Conservation (phyloP, 2,888 invertebrate genomes). For the Chrysodeixis includens region DNA sequence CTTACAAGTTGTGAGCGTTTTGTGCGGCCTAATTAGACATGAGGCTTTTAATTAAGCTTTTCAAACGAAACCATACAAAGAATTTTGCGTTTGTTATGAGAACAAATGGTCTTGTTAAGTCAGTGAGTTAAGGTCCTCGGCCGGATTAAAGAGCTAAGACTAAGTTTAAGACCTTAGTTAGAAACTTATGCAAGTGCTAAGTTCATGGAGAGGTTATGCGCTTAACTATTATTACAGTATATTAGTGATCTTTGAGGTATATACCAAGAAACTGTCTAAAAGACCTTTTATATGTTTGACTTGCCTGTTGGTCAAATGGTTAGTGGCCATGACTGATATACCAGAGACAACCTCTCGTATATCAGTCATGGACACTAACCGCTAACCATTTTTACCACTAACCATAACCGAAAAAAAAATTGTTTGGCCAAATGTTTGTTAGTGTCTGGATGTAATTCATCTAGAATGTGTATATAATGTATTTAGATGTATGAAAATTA, state of each 20-base stretch:
- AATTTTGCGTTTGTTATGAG: slow-evolving; percentile 27
- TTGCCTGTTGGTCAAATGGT: too few relatives aligned
- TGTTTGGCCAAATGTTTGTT: too few relatives aligned
- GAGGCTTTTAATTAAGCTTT: slow-evolving; percentile 78
- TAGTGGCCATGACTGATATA: too few relatives aligned
- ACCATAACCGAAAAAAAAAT: too few relatives aligned
- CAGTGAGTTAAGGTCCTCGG: slow-evolving; percentile 11
- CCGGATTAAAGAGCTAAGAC: slow-evolving; percentile 15
- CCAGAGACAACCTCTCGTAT: too few relatives aligned
- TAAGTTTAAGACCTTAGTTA: slow-evolving; percentile 25
- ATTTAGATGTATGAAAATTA: too few relatives aligned
- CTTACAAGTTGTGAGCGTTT: slow-evolving; percentile 74
- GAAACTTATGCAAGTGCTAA: slow-evolving; percentile 1
- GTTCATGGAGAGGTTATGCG: slow-evolving; percentile 16
- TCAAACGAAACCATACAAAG: slow-evolving; percentile 51
- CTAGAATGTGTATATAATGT: too few relatives aligned
- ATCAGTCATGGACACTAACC: too few relatives aligned
- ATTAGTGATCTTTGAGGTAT: slow-evolving; percentile 5
- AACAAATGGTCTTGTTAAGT: slow-evolving; percentile 17
- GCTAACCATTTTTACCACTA: too few relatives aligned
- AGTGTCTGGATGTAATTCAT: too few relatives aligned
- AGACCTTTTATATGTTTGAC: too few relatives aligned
- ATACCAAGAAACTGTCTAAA: neutral
- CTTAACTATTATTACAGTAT: slow-evolving; percentile 6
- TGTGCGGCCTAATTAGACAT: slow-evolving; percentile 74